phyloP scores from a whole-genome alignment of 2,888 invertebrate species.

The Chloroclystis v-ata region DNA sequence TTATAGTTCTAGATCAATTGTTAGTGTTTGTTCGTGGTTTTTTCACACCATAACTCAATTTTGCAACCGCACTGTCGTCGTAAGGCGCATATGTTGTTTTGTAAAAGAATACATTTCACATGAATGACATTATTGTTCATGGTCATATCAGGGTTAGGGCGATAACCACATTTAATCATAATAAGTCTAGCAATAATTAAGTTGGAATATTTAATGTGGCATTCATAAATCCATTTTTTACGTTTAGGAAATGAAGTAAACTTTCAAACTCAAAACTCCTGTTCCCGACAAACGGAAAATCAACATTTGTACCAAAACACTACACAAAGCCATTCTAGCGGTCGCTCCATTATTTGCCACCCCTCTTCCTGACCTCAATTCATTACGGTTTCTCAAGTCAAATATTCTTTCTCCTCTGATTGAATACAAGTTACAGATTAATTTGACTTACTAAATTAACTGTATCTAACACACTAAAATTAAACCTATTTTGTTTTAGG shows the following conservation, averaged over 20 bases:
- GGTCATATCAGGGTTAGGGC: too few species aligned
- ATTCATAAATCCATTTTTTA: neutral
- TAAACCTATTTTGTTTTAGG: too few species aligned
- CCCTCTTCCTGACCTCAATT: constrained; percentile 44
- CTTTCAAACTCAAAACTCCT: constrained; percentile 28
- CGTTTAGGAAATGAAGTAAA: constrained; percentile 30
- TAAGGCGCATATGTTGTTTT: too few species aligned
- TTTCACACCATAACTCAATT: too few species aligned
- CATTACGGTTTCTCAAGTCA: constrained; percentile 40
- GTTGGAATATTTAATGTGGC: neutral
- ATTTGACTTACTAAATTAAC: constrained; percentile 32
- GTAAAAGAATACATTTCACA: too few species aligned
- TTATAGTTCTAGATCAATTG: neutral
- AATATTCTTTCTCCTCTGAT: constrained; percentile 35
- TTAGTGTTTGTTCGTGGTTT: neutral
- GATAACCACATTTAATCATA: too few species aligned
- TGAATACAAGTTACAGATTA: constrained; percentile 40
- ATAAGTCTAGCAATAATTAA: too few species aligned
- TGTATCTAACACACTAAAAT: neutral
- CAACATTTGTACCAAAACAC: constrained; percentile 35
- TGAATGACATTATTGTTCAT: too few species aligned
- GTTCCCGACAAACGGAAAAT: constrained; percentile 27
- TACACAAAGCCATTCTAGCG: constrained; percentile 35
- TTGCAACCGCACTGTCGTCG: too few species aligned
- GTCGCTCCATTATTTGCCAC: constrained; percentile 40